These are phyloP conservation scores for Aplysia californica DNA, from an alignment of 1,140 invertebrate genomes.

Conservation along the genomic window DNA sequence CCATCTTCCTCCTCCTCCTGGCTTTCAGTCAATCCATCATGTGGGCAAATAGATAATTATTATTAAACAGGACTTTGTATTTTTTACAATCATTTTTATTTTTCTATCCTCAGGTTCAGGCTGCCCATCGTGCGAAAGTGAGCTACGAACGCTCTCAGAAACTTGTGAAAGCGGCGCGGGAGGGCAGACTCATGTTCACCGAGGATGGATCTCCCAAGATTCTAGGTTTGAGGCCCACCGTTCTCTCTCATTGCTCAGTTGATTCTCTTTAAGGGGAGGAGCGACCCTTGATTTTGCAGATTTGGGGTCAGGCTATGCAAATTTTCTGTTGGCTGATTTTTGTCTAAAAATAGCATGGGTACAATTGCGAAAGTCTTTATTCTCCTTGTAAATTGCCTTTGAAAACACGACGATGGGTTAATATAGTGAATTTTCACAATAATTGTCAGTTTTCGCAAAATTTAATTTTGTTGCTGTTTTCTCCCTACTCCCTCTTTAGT, in stretches of 20 bases:
- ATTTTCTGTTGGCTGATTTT: too few relatives aligned
- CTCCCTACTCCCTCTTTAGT: not conserved
- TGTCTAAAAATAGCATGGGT: too few relatives aligned
- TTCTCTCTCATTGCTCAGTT: not conserved
- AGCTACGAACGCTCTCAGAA: not conserved
- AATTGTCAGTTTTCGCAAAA: not conserved
- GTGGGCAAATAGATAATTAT: not conserved
- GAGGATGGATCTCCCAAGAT: conserved; percentile 5
- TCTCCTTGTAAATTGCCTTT: too few relatives aligned
- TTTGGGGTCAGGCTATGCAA: too few relatives aligned
- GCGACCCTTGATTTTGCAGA: too few relatives aligned
- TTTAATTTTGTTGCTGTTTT: not conserved
- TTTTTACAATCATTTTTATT: not conserved
- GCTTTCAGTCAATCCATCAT: not conserved
- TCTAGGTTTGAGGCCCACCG: conserved; percentile 1
- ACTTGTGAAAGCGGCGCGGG: conserved; percentile 11
- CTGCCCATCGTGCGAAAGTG: not conserved
- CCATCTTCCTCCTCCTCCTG: not conserved
- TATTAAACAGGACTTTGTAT: too few relatives aligned
- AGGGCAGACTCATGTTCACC: conserved; percentile 6
- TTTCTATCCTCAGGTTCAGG: not conserved
- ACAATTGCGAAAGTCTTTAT: too few relatives aligned
- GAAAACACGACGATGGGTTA: too few relatives aligned
- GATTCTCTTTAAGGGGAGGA: too few relatives aligned
- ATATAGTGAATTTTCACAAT: too few relatives aligned